Base-by-base conservation (phyloP, 2,113 vertebrate species). In the Protomyctophum bolini region DNA sequence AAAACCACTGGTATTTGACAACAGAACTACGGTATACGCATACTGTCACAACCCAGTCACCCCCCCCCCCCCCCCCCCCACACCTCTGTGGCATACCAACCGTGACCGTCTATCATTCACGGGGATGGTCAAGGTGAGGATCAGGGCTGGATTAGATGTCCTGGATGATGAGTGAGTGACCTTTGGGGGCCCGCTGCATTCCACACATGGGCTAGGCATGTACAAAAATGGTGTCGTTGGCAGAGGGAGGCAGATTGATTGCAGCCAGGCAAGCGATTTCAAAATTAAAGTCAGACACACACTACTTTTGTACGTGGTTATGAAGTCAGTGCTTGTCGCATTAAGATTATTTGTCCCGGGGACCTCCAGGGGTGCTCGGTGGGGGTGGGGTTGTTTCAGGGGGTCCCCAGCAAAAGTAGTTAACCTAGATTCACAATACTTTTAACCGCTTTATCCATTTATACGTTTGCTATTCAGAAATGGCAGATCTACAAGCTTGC, bases 131-230 rank as follows among this genome's bases (percentile, higher is more conserved):
- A 74, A 83, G 73, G 80, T 81, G 62, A 73, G 80, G 75, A 74
- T 87, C 77, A 47, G 76, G 50, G 33, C 59, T 15, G 81, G 79
- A 83, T 86, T 77, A 80, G 1, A 4, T 68, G 75, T 79, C 57
- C 66, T n/a, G 68, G 56, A 55, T 63, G 69, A 79, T n/a, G 68
- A 51, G 51, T 63, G 69, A 79, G 79, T 1, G 2, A 9, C 11
- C 63, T 73, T 69, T 47, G 58, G 50, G 21, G 41, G 0, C 14
- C 9, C 45, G 6, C 11, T 66, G 41, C 66, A 66, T 80, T 77
- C 29, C 62, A 81, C 54, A 73, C 63, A 72, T 62, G 64, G 56
- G 54, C 45, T 63, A 77, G 75, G 33, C 62, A 73, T 45, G 49
- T 28, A 21, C 10, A 11, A 57, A 6, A 47, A 47, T 41, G 33